Percentiles rank a stretch among this genome's conserved stretches.
phyloP scores from a whole-genome alignment of 1,140 invertebrate genomes.

The Lutraria rhynchaena region DNA sequence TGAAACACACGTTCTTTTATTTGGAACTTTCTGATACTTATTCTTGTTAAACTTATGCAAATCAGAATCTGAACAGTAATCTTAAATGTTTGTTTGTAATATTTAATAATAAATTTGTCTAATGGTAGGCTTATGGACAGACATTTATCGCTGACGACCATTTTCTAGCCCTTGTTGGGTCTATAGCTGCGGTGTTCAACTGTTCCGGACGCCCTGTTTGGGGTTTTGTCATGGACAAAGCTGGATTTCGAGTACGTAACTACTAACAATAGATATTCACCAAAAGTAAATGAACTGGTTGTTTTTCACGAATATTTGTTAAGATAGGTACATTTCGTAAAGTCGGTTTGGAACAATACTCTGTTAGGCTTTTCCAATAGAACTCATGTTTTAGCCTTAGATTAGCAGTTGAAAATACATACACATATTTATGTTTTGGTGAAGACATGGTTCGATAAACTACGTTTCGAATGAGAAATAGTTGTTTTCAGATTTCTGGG shows the following conservation, averaged over 20 bases:
- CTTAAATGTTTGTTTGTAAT: no score
- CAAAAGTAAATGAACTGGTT: not conserved
- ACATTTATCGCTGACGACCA: conserved; percentile 82
- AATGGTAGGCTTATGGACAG: conserved; percentile 82
- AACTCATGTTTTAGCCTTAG: not conserved
- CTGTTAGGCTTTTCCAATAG: not conserved
- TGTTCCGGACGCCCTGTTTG: conserved; percentile 80
- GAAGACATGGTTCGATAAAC: no score
- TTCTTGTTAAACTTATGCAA: no score
- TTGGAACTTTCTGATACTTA: no score
- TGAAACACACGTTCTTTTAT: no score
- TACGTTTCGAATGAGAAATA: no score
- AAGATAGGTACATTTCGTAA: not conserved
- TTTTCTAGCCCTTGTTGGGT: conserved; percentile 82
- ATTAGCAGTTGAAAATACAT: no score
- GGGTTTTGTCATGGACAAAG: conserved; percentile 81
- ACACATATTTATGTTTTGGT: no score
- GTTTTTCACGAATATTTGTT: no score
- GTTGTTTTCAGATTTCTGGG: no score
- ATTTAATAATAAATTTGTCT: no score
- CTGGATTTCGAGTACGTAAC: conserved; percentile 76
- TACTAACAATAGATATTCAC: not conserved
- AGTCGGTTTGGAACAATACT: not conserved
- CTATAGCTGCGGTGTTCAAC: conserved; percentile 82
- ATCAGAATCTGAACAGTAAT: no score